These are phyloP conservation scores for Empis livida DNA, from an alignment of 2,888 invertebrate species.

Conservation along the genomic window DNA sequence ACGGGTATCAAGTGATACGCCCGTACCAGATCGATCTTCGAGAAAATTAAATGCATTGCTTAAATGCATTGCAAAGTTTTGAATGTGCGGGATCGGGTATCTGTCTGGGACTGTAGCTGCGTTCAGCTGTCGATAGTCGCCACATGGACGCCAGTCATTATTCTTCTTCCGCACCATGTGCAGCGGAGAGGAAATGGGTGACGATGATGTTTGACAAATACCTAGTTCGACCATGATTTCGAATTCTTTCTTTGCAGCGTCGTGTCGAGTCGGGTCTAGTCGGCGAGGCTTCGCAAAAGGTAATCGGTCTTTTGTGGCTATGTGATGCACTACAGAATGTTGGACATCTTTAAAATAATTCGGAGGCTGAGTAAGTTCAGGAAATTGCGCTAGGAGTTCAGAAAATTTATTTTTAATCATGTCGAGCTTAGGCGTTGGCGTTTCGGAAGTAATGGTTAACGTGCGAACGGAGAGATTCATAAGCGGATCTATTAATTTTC, in stretches of 20 bases:
- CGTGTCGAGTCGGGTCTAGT: background rate
- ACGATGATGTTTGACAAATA: slow-evolving; percentile 1
- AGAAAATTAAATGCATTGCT: background rate
- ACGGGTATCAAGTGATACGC: background rate
- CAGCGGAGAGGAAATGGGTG: background rate
- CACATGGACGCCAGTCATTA: slow-evolving; percentile 4
- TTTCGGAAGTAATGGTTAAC: background rate
- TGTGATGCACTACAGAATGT: background rate
- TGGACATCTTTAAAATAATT: background rate
- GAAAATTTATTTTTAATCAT: background rate
- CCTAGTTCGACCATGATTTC: slow-evolving; percentile 2
- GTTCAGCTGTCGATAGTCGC: slow-evolving; percentile 4
- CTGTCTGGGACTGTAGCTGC: slow-evolving; percentile 2
- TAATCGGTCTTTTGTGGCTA: background rate
- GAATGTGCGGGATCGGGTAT: slow-evolving; percentile 3
- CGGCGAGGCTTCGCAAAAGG: background rate
- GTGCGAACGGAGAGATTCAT: background rate
- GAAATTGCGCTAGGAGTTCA: background rate
- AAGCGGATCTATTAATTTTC: background rate
- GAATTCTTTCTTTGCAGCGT: slow-evolving; percentile 4
- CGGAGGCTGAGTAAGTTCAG: background rate
- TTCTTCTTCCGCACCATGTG: background rate
- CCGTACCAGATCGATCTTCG: background rate
- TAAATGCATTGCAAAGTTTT: background rate
- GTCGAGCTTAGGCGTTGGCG: background rate